Conservation (phyloP, 1,140 invertebrate genomes). For the Littorina saxatilis region DNA sequence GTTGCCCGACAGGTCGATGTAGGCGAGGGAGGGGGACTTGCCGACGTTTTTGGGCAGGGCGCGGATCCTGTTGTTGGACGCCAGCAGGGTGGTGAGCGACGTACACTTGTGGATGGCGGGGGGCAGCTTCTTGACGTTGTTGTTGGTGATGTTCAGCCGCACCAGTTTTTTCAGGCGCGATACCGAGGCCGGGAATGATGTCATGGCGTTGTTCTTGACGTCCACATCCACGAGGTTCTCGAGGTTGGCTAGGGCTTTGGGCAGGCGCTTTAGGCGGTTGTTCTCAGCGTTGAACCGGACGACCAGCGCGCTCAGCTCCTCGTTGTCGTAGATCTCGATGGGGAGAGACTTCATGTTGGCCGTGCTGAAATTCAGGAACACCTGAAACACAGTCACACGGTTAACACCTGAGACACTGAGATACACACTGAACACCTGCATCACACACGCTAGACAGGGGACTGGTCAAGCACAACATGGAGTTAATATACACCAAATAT, state of each 20-base stretch:
- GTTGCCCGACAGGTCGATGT: slow-evolving; percentile 67
- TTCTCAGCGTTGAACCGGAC: slow-evolving; percentile 68
- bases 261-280: slow-evolving; percentile 70
- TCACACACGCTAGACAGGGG: too few relatives aligned
- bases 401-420: not conserved
- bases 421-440: not conserved
- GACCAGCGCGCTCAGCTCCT: slow-evolving; percentile 65
- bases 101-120: slow-evolving; percentile 70
- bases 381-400: slow-evolving; percentile 6
- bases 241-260: slow-evolving; percentile 60
- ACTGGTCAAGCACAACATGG: too few relatives aligned
- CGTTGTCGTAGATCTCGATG: slow-evolving; percentile 72
- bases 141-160: slow-evolving; percentile 67
- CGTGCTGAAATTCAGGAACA: slow-evolving; percentile 65
- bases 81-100: slow-evolving; percentile 57
- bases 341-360: slow-evolving; percentile 69
- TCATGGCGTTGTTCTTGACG: slow-evolving; percentile 67
- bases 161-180: slow-evolving; percentile 67
- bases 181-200: slow-evolving; percentile 67
- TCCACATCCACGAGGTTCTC: slow-evolving; percentile 67
- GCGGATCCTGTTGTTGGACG: slow-evolving; percentile 67
- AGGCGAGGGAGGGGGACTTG: slow-evolving; percentile 60
- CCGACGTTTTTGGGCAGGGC: slow-evolving; percentile 71
- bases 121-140: slow-evolving; percentile 69
- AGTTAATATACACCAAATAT: too few relatives aligned